phyloP scores from a whole-genome alignment of 2,888 invertebrate species.

The Aphodius granarius region DNA sequence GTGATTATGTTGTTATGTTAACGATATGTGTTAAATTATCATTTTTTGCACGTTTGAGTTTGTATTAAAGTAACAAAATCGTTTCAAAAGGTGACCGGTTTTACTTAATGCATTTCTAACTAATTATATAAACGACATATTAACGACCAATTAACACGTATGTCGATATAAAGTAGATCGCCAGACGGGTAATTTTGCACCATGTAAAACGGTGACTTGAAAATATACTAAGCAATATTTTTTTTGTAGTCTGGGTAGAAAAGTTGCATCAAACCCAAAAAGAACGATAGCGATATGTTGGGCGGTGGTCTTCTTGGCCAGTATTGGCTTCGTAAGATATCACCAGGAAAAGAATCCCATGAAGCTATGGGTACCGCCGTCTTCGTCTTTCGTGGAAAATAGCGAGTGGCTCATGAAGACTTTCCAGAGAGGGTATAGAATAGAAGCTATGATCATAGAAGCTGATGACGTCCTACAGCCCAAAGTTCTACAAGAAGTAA shows the following conservation, averaged over 20 bases:
- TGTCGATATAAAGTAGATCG: too few species aligned
- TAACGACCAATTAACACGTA: too few species aligned
- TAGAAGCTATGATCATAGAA: constrained; percentile 64
- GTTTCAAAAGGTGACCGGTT: too few species aligned
- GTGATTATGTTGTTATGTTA: background rate
- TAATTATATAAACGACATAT: too few species aligned
- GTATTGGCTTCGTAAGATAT: constrained; percentile 66
- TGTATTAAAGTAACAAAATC: too few species aligned
- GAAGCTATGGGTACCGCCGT: constrained; percentile 75
- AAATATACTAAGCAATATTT: background rate
- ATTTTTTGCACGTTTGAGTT: too few species aligned
- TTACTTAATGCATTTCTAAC: too few species aligned
- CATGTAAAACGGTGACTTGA: background rate
- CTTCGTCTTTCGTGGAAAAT: constrained; percentile 69
- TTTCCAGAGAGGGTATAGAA: constrained; percentile 65
- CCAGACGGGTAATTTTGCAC: background rate
- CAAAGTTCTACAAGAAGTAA: constrained; percentile 57
- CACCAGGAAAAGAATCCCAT: constrained; percentile 74
- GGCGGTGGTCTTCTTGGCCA: constrained; percentile 60
- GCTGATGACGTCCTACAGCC: constrained; percentile 70
- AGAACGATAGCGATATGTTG: constrained; percentile 62
- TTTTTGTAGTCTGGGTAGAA: constrained; percentile 62
- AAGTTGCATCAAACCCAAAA: constrained; percentile 63
- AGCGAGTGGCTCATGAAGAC: constrained; percentile 73
- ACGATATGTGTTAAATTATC: too few species aligned